A percentile compares a stretch with the other conserved stretches of the same genome.
These are phyloP conservation scores for Iselma pallidipennis DNA, from an alignment of 2,888 invertebrate species.

Conservation along the genomic window DNA sequence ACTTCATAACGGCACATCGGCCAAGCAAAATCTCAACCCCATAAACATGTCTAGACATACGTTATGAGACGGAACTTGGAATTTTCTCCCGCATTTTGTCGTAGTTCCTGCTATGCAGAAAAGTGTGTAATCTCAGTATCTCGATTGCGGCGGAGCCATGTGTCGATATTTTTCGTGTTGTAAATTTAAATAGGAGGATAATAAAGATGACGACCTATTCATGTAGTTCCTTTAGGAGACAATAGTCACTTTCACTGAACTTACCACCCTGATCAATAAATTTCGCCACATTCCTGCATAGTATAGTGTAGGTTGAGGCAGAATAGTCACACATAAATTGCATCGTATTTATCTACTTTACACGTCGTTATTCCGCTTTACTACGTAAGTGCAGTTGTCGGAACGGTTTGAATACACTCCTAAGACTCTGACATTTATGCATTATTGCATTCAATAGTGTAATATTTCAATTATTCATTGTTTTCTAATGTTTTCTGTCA, in stretches of 20 bases:
- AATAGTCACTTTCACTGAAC: neutral
- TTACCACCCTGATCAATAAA: neutral
- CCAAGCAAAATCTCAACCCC: neutral
- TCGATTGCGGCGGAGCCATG: too few relatives aligned
- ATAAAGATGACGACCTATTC: too few relatives aligned
- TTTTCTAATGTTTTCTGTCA: slow-evolving; percentile 35
- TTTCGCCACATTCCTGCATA: neutral
- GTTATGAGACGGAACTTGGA: neutral
- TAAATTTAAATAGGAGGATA: too few relatives aligned
- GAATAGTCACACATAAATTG: slow-evolving; percentile 21
- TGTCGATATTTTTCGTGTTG: too few relatives aligned
- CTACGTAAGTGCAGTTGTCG: slow-evolving; percentile 28
- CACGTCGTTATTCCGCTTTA: slow-evolving; percentile 27
- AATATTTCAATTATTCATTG: slow-evolving; percentile 46
- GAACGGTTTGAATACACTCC: slow-evolving; percentile 32
- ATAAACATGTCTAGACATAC: neutral
- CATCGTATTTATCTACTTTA: slow-evolving; percentile 24
- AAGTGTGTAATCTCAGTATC: too few relatives aligned
- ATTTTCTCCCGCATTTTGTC: neutral
- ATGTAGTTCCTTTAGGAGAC: too few relatives aligned
- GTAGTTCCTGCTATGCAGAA: neutral
- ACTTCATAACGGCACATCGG: slow-evolving; percentile 10
- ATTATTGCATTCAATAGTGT: slow-evolving; percentile 33
- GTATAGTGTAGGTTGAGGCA: neutral
- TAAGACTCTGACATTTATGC: slow-evolving; percentile 33